Evolutionary conservation across 2,888 invertebrate genomes (phyloP).

Genomic region (Apamea crenata): DNA sequence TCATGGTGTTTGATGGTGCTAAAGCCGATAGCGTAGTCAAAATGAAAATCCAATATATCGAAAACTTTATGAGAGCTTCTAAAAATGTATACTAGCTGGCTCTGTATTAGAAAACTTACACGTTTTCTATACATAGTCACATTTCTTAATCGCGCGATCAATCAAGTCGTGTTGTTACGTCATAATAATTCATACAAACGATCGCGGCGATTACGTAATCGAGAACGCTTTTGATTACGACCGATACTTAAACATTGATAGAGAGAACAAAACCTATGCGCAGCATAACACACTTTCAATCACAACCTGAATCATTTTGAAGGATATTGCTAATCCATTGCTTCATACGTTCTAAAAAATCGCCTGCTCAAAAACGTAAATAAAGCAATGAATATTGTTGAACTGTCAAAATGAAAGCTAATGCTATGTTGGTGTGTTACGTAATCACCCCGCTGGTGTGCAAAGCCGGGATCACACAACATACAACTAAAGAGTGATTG

Average conservation of each 20-base stretch:
- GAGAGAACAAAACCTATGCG: not conserved
- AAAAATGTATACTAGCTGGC: not conserved
- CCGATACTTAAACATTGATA: not conserved
- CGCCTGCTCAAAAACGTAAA: not conserved
- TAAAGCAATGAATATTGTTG: not conserved
- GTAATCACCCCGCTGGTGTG: no score
- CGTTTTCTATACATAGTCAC: no score
- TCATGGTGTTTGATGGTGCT: no score
- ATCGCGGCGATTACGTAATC: not conserved
- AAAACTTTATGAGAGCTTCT: not conserved
- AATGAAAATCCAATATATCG: no score
- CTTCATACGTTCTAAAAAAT: not conserved
- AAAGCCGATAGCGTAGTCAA: no score
- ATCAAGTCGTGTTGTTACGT: not conserved
- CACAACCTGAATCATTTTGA: no score
- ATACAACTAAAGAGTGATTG: not conserved
- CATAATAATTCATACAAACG: not conserved
- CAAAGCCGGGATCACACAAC: not conserved
- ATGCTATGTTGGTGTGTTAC: no score
- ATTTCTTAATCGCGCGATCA: not conserved
- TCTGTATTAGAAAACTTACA: no score
- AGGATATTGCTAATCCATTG: no score
- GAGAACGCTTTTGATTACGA: not conserved
- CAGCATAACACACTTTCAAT: not conserved
- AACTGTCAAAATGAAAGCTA: not conserved